These are phyloP conservation scores for Hemaris fuciformis DNA, from an alignment of 2,888 invertebrate species.

Conservation along the genomic window DNA sequence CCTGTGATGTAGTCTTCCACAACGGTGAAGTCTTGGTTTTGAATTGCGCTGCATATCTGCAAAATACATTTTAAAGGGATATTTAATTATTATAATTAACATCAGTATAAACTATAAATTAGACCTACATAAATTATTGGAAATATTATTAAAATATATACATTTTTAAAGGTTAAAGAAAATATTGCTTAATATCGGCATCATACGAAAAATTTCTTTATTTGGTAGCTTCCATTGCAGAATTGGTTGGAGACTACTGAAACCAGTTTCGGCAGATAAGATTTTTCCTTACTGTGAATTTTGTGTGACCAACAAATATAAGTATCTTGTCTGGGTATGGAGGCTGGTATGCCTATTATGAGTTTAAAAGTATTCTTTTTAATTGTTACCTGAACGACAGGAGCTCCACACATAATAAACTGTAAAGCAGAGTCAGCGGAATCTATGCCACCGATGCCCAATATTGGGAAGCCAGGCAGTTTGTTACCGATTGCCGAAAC, in stretches of 20 bases:
- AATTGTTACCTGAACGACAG: constrained; percentile 90
- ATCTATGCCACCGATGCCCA: constrained; percentile 98
- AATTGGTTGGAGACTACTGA: too few species aligned
- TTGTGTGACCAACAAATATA: too few species aligned
- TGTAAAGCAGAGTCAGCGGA: constrained; percentile 97
- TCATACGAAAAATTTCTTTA: too few species aligned
- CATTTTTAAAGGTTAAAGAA: too few species aligned
- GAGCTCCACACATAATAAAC: constrained; percentile 96
- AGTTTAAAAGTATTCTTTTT: neutral
- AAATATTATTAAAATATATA: too few species aligned
- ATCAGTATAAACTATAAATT: neutral
- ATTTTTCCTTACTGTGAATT: too few species aligned
- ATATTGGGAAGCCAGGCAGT: constrained; percentile 93
- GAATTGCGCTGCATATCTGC: constrained; percentile 96
- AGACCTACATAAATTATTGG: neutral
- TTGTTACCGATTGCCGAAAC: constrained; percentile 93
- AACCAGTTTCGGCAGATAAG: too few species aligned
- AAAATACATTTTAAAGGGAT: too few species aligned
- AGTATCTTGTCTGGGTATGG: too few species aligned
- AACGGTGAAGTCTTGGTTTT: constrained; percentile 99
- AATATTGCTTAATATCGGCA: too few species aligned
- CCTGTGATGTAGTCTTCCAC: constrained; percentile 97
- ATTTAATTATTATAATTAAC: neutral
- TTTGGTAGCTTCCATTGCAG: too few species aligned
- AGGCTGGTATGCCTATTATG: too few species aligned